Conservation (phyloP, 2,113 vertebrate species). For the Rhinichthys klamathensis region DNA sequence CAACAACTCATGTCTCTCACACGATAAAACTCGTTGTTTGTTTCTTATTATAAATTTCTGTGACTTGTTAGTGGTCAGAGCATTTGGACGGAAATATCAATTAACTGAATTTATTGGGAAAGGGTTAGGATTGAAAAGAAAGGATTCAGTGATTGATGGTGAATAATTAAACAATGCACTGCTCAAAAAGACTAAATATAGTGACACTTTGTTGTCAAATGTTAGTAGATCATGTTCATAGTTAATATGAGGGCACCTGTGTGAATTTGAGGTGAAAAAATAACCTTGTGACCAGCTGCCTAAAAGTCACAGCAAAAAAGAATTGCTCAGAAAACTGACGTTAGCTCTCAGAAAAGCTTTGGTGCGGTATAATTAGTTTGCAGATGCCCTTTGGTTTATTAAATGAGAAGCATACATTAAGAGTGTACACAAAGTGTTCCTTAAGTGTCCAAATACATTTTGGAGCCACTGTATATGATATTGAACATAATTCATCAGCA, state of each 20-base stretch:
- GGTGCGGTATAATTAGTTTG: too few species aligned
- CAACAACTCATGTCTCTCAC: constrained; percentile 12
- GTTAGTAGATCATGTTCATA: background rate
- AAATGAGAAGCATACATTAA: background rate
- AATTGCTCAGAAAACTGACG: too few species aligned
- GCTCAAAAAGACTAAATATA: background rate
- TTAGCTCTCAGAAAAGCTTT: too few species aligned
- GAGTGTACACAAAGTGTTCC: background rate
- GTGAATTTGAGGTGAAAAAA: too few species aligned
- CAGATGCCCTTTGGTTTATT: background rate
- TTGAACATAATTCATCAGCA: background rate
- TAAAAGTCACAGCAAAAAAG: too few species aligned
- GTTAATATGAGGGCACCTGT: background rate
- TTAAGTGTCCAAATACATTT: background rate
- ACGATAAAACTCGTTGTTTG: background rate
- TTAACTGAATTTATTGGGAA: constrained; percentile 1
- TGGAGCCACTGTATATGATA: background rate
- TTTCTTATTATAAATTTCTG: background rate
- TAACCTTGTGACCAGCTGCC: too few species aligned
- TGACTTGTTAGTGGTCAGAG: background rate
- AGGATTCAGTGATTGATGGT: background rate
- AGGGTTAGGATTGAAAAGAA: background rate
- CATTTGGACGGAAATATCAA: background rate
- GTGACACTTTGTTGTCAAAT: too few species aligned
- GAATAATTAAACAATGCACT: background rate